Evolutionary conservation across 1,140 invertebrate species (phyloP).

Genomic region (Luehdorfia chinensis): DNA sequence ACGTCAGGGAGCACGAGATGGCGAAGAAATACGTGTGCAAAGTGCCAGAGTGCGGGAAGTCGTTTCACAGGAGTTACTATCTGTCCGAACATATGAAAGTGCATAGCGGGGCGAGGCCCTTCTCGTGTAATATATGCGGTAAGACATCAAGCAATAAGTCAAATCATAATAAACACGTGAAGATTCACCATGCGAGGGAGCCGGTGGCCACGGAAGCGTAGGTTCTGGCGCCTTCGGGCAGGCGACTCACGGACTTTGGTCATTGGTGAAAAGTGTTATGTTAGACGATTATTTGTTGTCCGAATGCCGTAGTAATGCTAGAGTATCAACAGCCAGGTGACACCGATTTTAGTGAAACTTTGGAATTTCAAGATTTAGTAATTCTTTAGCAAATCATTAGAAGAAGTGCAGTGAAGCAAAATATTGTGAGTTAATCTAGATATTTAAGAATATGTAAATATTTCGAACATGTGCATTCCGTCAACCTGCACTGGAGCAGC

Average conservation of each 20-base stretch:
- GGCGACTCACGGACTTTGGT: constrained; percentile 12
- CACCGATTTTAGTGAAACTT: too few relatives aligned
- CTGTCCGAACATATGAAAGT: constrained; percentile 91
- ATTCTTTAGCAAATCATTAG: too few relatives aligned
- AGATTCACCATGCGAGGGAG: constrained; percentile 91
- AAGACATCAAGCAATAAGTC: constrained; percentile 92
- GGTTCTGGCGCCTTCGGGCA: constrained; percentile 26
- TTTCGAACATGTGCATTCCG: too few relatives aligned
- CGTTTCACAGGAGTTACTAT: constrained; percentile 92
- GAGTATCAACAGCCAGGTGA: too few relatives aligned
- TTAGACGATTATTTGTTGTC: too few relatives aligned
- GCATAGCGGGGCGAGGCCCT: constrained; percentile 90
- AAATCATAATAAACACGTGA: constrained; percentile 92
- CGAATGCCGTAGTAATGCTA: too few relatives aligned
- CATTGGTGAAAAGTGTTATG: constrained; percentile 13
- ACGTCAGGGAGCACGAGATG: constrained; percentile 93
- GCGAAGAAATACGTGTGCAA: constrained; percentile 93
- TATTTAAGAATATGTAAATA: too few relatives aligned
- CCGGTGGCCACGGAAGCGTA: constrained; percentile 90
- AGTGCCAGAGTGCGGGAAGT: constrained; percentile 87
- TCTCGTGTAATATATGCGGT: constrained; percentile 90
- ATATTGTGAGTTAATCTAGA: too few relatives aligned
- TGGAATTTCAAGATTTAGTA: too few relatives aligned
- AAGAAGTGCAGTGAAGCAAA: too few relatives aligned
- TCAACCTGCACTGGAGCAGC: too few relatives aligned